A percentile compares a stretch with the other conserved stretches of the same genome.
Conservation (phyloP, 2,797 vertebrate genomes). For the Corythornis leucogaster region DNA sequence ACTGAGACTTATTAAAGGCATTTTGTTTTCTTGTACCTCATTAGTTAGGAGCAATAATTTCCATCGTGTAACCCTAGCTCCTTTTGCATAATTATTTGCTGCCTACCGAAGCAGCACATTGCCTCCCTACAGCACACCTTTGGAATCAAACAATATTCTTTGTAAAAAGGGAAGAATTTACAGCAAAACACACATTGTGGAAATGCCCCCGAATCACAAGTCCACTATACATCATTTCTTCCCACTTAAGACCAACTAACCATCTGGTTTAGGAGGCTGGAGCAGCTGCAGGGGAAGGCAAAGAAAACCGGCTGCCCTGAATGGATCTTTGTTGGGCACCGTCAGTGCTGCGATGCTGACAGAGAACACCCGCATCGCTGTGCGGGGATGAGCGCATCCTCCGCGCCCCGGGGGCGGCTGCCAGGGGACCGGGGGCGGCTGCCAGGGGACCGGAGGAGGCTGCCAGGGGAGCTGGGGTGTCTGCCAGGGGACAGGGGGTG, state of each 20-base stretch:
- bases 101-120: background rate
- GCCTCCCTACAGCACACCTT: background rate
- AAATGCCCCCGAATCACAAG: background rate
- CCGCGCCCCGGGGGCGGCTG: too few species aligned
- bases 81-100: slow-evolving; percentile 4
- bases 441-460: background rate
- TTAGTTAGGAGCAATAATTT: background rate
- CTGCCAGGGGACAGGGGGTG: too few species aligned
- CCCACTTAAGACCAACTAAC: background rate
- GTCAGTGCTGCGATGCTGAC: background rate
- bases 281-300: background rate
- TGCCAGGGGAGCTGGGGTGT: background rate
- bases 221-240: background rate
- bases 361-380: background rate
- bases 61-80: background rate
- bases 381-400: background rate
- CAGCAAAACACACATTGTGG: background rate
- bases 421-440: too few species aligned
- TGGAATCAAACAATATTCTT: background rate
- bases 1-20: background rate
- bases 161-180: background rate
- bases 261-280: background rate
- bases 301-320: background rate
- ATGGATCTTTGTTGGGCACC: background rate
- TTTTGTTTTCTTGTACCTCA: background rate